phyloP scores from a whole-genome alignment of 2,888 invertebrate genomes.

The Tipula confusa region DNA sequence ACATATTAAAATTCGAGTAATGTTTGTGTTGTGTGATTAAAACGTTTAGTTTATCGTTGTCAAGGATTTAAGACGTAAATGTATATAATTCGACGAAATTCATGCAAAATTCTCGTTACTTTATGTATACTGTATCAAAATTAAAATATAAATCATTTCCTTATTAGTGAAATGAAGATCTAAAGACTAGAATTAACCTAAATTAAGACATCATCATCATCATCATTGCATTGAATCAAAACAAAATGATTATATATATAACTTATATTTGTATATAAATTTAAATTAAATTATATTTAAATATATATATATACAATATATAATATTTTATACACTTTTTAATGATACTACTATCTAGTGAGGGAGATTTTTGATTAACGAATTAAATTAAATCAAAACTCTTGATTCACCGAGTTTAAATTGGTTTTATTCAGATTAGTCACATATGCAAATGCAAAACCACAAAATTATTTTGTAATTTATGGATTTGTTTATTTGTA shows the following conservation, averaged over 20 bases:
- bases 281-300: background rate
- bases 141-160: slow-evolving; percentile 3
- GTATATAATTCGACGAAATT: background rate
- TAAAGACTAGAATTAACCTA: background rate
- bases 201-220: background rate
- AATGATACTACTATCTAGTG: background rate
- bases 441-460: background rate
- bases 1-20: background rate
- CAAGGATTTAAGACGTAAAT: background rate
- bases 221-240: background rate
- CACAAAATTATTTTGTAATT: background rate
- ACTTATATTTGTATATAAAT: too few relatives aligned
- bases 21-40: background rate
- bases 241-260: slow-evolving; percentile 13
- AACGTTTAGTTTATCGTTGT: background rate
- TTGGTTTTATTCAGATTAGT: background rate
- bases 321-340: background rate
- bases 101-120: background rate
- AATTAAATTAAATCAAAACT: background rate
- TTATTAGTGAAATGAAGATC: background rate
- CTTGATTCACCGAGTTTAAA: background rate
- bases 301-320: background rate
- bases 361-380: background rate
- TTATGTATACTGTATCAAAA: background rate
- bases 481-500: background rate